Base-by-base conservation (phyloP, 1,140 invertebrate genomes). In the Oppia nitens region DNA sequence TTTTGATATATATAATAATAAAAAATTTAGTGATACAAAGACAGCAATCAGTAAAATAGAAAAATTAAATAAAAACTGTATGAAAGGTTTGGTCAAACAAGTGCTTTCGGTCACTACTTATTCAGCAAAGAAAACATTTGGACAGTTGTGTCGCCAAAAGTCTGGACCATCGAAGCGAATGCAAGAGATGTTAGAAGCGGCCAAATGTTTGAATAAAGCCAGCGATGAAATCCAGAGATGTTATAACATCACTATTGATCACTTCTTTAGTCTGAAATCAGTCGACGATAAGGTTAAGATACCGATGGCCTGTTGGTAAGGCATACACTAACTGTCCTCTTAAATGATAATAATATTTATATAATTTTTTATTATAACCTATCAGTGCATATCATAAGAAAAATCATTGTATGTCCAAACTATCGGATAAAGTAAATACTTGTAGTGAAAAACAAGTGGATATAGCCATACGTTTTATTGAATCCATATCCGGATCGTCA, bases 371-470 rank as follows among this genome's bases (percentile, higher is more conserved):
- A 26, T 40, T 23, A 1, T 3, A 20, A n/a, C 24, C 50, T 50
- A 2, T 40, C 32, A 57, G 56, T 29, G 56, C 40, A 2, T 57
- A 57, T 27, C 11, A 48, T 28, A 24, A 11, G 3, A 27, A 25
- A 14, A 25, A 24, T 23, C 48, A 48, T 6, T 57, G 56, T 52
- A 29, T 50, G 1, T 47, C 40, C 2, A 2, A 28, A 49, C 9
- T n/a, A 12, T 27, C 55, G 20, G n/a, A n/a, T 27, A n/a, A 28
- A 12, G 2, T 29, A 1, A 4, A 49, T 2, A 2, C 2, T 1
- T 57, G 56, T 52, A 57, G 4, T 3, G 56, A 50, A 3, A 29
- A 52, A 50, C 47, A 48, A 20, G 23, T 57, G 1, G 56, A 57
- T 11, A 26, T 17, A 6, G 23, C 26, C 24, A 52, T 49, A 1